These are phyloP conservation scores for Mormyrus proboscirostris DNA, from an alignment of 2,797 vertebrate genomes.

Conservation along the genomic window DNA sequence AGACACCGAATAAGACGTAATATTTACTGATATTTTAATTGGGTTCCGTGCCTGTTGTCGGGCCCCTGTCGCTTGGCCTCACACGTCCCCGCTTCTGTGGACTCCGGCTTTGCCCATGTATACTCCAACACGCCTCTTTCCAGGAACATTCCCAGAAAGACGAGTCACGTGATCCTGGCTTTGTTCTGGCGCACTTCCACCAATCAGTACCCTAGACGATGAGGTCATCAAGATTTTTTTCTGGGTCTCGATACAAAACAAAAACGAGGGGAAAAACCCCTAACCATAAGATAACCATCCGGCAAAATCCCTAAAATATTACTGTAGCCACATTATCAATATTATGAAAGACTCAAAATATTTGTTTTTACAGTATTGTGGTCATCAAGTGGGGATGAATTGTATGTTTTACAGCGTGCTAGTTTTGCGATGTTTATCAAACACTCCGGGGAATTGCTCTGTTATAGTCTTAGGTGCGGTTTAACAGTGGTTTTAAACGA, in stretches of 20 bases:
- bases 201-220: constrained; percentile 27
- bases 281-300: background rate
- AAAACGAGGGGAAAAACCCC: background rate
- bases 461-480: background rate
- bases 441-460: background rate
- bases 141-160: constrained; percentile 50
- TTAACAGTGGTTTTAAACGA: background rate
- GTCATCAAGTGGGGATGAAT: background rate
- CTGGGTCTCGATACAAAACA: background rate
- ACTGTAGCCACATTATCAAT: background rate
- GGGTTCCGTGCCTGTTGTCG: background rate
- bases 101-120: background rate
- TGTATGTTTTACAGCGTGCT: background rate
- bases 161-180: constrained; percentile 36
- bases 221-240: constrained; percentile 26
- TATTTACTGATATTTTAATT: constrained; percentile 1
- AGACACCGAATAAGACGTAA: background rate
- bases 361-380: background rate
- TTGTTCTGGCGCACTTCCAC: constrained; percentile 28
- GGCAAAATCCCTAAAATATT: background rate
- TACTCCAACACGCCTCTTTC: constrained; percentile 39
- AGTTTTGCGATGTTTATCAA: background rate
- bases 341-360: background rate
- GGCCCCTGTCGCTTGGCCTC: background rate
- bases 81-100: background rate